phyloP scores from a whole-genome alignment of 2,797 vertebrate species.

The Falco berigora region DNA sequence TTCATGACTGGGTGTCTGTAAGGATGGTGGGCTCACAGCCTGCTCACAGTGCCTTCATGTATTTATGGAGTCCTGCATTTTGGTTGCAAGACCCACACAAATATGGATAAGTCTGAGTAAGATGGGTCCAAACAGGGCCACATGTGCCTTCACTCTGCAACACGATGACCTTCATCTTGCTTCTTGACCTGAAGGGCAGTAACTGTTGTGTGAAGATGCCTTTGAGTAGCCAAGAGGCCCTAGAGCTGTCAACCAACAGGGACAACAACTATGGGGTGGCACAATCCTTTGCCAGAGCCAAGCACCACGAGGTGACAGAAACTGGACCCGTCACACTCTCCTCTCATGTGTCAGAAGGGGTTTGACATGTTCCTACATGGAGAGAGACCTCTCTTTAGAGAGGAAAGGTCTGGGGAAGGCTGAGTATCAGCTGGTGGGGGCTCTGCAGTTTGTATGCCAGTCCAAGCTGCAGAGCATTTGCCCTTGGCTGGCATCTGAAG shows the following conservation, averaged over 20 bases:
- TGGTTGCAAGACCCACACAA: not conserved
- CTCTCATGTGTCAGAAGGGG: not conserved
- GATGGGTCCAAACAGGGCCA: not conserved
- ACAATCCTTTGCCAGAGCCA: not conserved
- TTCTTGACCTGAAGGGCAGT: not conserved
- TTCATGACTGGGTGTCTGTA: not conserved
- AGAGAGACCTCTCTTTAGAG: not conserved
- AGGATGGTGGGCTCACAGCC: not conserved
- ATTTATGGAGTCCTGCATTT: not conserved
- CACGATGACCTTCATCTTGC: rapidly evolving
- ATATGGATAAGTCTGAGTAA: not conserved
- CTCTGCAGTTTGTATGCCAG: not conserved
- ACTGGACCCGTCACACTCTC: not conserved
- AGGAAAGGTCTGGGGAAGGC: not conserved
- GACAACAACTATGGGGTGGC: not conserved
- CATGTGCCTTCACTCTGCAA: not conserved
- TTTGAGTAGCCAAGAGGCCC: not conserved
- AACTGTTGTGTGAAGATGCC: not conserved
- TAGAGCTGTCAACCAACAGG: not conserved
- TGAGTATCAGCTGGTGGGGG: not conserved
- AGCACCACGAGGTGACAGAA: not conserved
- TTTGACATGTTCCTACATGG: not conserved
- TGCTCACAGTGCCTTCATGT: rapidly evolving
- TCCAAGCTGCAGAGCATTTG: not conserved
- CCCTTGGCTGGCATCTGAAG: not conserved